A percentile compares a stretch with the other conserved stretches of the same genome.
Conservation (phyloP, 2,797 vertebrate genomes). For the Hydrocynus forskahlii region DNA sequence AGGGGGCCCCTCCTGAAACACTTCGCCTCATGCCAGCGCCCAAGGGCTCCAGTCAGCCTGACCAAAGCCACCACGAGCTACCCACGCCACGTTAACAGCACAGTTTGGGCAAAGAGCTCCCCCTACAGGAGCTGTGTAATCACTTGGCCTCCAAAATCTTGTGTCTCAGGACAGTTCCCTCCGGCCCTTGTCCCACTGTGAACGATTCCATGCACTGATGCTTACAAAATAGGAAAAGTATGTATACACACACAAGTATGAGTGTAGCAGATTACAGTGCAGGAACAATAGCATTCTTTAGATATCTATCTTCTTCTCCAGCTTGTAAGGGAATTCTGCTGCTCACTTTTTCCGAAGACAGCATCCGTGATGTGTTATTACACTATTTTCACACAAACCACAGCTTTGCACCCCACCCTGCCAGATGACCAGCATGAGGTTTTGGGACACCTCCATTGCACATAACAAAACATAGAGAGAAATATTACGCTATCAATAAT, state of each 20-base stretch:
- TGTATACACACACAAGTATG: not conserved
- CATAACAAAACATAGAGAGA: constrained; percentile 8
- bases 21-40: constrained; percentile 85
- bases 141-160: not conserved
- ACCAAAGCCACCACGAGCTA: constrained; percentile 85
- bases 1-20: constrained; percentile 86
- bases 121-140: constrained; percentile 43
- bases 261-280: not conserved
- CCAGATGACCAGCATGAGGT: not conserved
- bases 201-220: constrained; percentile 22
- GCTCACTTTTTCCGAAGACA: constrained; percentile 5
- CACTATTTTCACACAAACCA: constrained; percentile 10
- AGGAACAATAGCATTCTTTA: constrained; percentile 3
- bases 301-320: not conserved
- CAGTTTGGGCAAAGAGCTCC: constrained; percentile 49
- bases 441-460: constrained; percentile 31
- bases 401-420: constrained; percentile 16
- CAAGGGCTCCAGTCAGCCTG: constrained; percentile 91
- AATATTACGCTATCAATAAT: constrained; percentile 33
- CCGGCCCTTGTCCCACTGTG: constrained; percentile 27
- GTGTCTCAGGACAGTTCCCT: not conserved
- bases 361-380: not conserved
- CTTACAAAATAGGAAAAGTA: not conserved
- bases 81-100: constrained; percentile 73
- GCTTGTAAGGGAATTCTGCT: not conserved